Base-by-base conservation (phyloP, 2,888 invertebrate genomes). In the Blastobasis adustella region DNA sequence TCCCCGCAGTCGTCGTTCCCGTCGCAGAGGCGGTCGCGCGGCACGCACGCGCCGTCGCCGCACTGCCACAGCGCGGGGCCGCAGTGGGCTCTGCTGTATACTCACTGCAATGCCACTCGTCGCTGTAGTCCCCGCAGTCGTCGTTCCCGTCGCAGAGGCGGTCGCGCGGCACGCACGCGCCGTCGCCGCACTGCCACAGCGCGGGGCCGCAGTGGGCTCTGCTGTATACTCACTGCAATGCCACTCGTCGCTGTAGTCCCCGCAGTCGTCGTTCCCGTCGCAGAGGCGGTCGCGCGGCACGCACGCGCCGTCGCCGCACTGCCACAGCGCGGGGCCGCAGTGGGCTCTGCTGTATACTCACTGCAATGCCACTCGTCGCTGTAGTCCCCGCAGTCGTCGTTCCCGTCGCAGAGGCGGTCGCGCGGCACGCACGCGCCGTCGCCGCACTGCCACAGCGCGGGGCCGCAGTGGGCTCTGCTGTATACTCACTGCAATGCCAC, bases 261-360 rank as follows among this genome's bases (percentile, higher is more conserved):
- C 94, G 78, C 96, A 96, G 74, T 92, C 90, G 72, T 94, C 91
- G 61, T 84, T 85, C 10, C 93, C 93, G 85, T 96, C 92, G 75
- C 96, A 96, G 4, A 94, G 79, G 58, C 91, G 77, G 44, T 82
- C 81, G 45, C 83, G 89, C 61, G 92, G 89, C 58, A 96, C 91
- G 79, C 96, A 97, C 1, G 92, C 92, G 7, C 91, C 91, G 73
- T 93, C 94, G 54, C 88, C 89, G 82, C 95, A 95, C 62, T 89
- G 89, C 84, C 93, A 94, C 77, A 90, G 23, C 6, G 42, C 6
- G 36, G 23, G 6, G 36, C 6, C 10, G 9, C 7, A 42, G 43
- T n/a, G 37, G 4, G 36, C 37, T 40, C 10, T 4, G 4, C 10
- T 43, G 46, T 10, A 37, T 49, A 84, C 87, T 82, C 61, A 90